Base-by-base conservation (phyloP, 30 jellyfish, hydroid and myxozoan species). In the Nemopilema nomurai region DNA sequence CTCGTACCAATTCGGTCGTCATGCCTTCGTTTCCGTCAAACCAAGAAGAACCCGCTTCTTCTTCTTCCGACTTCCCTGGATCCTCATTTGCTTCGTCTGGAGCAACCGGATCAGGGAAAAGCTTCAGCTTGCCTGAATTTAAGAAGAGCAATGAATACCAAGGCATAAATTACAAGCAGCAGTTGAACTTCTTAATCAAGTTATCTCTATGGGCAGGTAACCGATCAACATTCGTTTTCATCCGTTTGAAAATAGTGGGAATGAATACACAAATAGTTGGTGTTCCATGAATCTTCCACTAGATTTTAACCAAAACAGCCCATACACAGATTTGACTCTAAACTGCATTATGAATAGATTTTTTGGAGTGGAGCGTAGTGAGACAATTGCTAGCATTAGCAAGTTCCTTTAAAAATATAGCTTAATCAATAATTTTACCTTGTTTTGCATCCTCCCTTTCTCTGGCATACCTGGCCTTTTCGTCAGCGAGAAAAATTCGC, bases 401-500 rank as follows among this genome's bases (percentile, higher is more conserved):
- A n/a, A n/a, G n/a, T n/a, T n/a, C n/a, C n/a, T n/a, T n/a, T n/a
- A n/a, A n/a, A n/a, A n/a, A n/a, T n/a, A n/a, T n/a, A n/a, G n/a
- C n/a, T n/a, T n/a, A n/a, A n/a, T n/a, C n/a, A n/a, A n/a, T n/a
- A 26, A 9, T 8, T 80, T 1, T 84, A 81, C 96, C 96, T 0
- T 25, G 68, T 67, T 73, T 80, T 21, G 76, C 87, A 21, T 81
- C 88, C 28, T 89, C 87, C 62, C 71, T 89, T 63, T 80, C 96
- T 41, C 73, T 74, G 18, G 89, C 92, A 23, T 80, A 76, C 49
- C 85, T 32, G 20, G 96, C 91, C 25, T 81, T 89, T 57, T 89
- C 96, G 52, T 80, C 87, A 8, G 96, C 92, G 33, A 89, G 87
- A 66, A 89, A 89, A 8, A 89, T 67, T 41, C 96, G 88, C 28